Conservation (phyloP, 2,113 vertebrate species). For the Alexandromys fortis region DNA sequence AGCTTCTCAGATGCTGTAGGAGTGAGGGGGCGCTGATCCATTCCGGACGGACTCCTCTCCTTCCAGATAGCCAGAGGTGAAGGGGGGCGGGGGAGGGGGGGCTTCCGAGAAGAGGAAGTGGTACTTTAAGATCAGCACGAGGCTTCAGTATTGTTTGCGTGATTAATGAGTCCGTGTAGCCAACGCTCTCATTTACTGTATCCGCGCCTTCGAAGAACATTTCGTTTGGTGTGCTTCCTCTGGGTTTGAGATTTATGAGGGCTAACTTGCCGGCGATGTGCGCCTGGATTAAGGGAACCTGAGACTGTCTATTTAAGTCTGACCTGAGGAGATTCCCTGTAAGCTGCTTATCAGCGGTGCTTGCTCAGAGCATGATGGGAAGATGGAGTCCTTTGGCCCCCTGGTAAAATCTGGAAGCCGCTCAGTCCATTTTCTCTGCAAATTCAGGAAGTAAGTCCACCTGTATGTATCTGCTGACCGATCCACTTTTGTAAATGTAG, state of each 20-base stretch:
- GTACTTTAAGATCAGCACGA: background rate
- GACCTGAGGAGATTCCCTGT: conserved; percentile 73
- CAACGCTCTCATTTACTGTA: conserved; percentile 20
- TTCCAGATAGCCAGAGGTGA: background rate
- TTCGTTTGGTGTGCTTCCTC: conserved; percentile 46
- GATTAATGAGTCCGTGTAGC: conserved; percentile 64
- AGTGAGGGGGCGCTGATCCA: fast-evolving
- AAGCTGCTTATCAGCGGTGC: conserved; percentile 68
- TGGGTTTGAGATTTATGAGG: conserved; percentile 73
- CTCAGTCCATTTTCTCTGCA: background rate
- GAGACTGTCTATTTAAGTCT: conserved; percentile 71
- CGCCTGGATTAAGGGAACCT: conserved; percentile 68
- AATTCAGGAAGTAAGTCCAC: conserved; percentile 7
- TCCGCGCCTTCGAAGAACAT: conserved; percentile 45
- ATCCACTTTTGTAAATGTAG: conserved; percentile 18
- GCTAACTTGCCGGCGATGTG: conserved; percentile 54
- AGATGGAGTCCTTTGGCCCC: background rate
- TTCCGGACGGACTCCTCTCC: background rate
- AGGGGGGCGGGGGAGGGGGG: background rate
- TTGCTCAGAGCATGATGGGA: conserved; percentile 28
- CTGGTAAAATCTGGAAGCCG: conserved; percentile 35
- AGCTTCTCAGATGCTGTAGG: background rate
- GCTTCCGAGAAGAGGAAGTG: background rate
- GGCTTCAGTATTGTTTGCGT: conserved; percentile 35
- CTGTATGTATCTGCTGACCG: background rate